phyloP scores from a whole-genome alignment of 1,140 invertebrate genomes.

The Bursaphelenchus mucronatus region DNA sequence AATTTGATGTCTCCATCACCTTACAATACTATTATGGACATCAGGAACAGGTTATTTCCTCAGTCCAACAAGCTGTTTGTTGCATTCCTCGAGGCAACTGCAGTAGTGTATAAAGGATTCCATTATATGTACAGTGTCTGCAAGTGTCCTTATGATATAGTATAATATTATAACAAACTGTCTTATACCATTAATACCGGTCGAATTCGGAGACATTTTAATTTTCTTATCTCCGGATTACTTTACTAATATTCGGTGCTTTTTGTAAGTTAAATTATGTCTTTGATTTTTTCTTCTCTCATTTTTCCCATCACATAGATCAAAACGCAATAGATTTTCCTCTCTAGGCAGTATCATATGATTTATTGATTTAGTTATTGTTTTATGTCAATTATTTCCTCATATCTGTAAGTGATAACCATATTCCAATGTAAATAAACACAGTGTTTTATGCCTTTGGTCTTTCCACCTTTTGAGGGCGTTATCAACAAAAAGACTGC shows the following conservation, averaged over 20 bases:
- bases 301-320: neutral
- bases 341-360: too few relatives aligned
- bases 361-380: neutral
- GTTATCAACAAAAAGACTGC: too few relatives aligned
- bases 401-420: neutral
- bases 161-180: too few relatives aligned
- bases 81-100: conserved; percentile 22
- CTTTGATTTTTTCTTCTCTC: too few relatives aligned
- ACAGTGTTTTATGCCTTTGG: neutral
- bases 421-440: neutral
- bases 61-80: conserved; percentile 21
- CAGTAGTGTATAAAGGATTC: neutral
- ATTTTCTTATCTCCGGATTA: too few relatives aligned
- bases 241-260: too few relatives aligned
- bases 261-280: too few relatives aligned
- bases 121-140: too few relatives aligned
- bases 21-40: conserved; percentile 28
- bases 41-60: conserved; percentile 24
- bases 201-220: too few relatives aligned
- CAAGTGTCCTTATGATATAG: too few relatives aligned
- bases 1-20: conserved; percentile 26
- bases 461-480: neutral
- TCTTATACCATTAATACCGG: too few relatives aligned
- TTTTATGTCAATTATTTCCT: neutral
- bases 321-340: too few relatives aligned